Percentiles rank a stretch among this genome's conserved stretches.
Evolutionary conservation across 2,888 invertebrate genomes (phyloP).

Genomic region (Patella pellucida): DNA sequence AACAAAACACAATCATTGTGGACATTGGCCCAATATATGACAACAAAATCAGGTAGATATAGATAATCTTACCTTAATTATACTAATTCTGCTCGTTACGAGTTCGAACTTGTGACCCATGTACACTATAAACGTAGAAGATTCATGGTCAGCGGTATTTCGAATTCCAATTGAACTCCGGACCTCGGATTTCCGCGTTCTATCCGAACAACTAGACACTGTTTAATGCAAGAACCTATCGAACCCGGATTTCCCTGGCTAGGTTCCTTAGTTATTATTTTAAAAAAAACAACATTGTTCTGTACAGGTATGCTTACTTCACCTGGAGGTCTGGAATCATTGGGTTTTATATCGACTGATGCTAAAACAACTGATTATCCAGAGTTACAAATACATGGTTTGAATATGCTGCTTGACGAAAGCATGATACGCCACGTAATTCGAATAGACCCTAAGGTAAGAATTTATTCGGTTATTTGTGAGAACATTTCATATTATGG

Average conservation of each 20-base stretch:
- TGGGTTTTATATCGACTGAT: not conserved
- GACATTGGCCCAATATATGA: slow-evolving; percentile 39
- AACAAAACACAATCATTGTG: slow-evolving; percentile 42
- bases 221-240: no score
- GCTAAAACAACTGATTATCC: not conserved
- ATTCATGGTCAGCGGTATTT: not conserved
- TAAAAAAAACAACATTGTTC: not conserved
- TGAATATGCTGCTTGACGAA: not conserved
- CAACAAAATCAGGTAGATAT: slow-evolving; percentile 41
- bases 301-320: not conserved
- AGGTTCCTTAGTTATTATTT: not conserved
- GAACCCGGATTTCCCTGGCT: not conserved
- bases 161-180: not conserved
- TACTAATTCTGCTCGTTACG: no score
- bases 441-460: not conserved
- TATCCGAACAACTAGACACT: no score
- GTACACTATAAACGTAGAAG: not conserved
- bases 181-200: not conserved
- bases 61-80: not conserved
- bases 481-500: no score
- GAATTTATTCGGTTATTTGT: no score
- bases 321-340: not conserved
- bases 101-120: not conserved
- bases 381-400: not conserved
- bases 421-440: not conserved